Evolutionary conservation across 2,888 invertebrate genomes (phyloP).

Genomic region (Pollenia labialis): DNA sequence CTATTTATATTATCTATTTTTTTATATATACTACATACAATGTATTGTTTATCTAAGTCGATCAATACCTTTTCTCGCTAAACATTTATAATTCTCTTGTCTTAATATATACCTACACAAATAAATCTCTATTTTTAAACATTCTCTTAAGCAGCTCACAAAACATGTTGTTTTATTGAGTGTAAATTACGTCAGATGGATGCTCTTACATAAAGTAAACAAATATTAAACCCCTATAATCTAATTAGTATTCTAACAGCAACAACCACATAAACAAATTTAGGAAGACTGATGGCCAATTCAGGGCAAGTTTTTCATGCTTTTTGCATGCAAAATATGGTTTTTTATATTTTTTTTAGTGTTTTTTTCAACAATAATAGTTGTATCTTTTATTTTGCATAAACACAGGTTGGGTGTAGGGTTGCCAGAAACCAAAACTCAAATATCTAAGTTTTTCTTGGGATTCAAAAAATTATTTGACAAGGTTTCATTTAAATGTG

Average conservation of each 20-base stretch:
- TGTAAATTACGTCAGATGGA: constrained; percentile 51
- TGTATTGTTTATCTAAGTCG: not conserved
- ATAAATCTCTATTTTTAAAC: not conserved
- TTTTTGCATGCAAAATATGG: too few species aligned
- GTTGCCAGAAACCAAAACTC: too few species aligned
- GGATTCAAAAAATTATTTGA: too few species aligned
- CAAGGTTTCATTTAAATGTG: too few species aligned
- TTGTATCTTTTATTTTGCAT: too few species aligned
- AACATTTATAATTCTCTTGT: not conserved
- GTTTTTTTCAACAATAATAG: too few species aligned
- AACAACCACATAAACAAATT: constrained; percentile 5
- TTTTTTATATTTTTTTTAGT: too few species aligned
- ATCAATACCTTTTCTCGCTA: not conserved
- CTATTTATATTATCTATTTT: too few species aligned
- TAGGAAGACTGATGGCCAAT: constrained; percentile 27
- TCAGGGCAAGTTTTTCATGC: not conserved
- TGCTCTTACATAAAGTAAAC: constrained; percentile 34
- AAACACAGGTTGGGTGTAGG: too few species aligned
- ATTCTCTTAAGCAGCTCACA: constrained; percentile 25
- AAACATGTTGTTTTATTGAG: constrained; percentile 38
- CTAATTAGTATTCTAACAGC: constrained; percentile 55
- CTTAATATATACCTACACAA: not conserved
- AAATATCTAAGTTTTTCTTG: too few species aligned
- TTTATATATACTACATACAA: too few species aligned
- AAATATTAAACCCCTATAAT: constrained; percentile 55